Evolutionary conservation across 2,797 vertebrate genomes (phyloP).

Genomic region (Poeciliopsis infans): DNA sequence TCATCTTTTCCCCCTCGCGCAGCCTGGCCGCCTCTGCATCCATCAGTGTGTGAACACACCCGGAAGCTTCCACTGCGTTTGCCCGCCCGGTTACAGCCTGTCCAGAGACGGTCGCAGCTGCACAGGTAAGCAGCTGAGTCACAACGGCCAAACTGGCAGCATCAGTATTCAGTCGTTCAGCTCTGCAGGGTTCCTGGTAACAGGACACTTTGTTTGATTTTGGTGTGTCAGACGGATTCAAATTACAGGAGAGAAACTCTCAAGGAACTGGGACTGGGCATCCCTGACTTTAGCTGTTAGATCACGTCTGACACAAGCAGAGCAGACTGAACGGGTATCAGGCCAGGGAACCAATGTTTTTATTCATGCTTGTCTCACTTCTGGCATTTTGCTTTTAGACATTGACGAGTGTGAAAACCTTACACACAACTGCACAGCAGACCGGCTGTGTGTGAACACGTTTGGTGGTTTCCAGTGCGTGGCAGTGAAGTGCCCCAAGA

Average conservation of each 20-base stretch:
- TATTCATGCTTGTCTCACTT: background rate
- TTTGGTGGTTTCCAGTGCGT: conserved; percentile 83
- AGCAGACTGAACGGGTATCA: background rate
- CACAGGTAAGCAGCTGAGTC: conserved; percentile 71
- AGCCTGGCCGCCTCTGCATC: conserved; percentile 80
- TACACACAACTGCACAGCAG: conserved; percentile 80
- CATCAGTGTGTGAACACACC: conserved; percentile 86
- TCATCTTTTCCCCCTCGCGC: conserved; percentile 78
- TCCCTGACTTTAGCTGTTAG: background rate
- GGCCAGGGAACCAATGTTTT: background rate
- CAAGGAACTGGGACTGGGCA: background rate
- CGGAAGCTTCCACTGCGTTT: conserved; percentile 86
- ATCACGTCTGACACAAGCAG: background rate
- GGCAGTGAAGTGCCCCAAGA: conserved; percentile 78
- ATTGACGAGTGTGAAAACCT: conserved; percentile 81
- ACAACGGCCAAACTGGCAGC: background rate
- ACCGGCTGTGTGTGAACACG: conserved; percentile 84
- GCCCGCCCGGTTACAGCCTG: conserved; percentile 82
- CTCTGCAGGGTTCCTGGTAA: background rate
- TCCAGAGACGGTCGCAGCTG: conserved; percentile 78
- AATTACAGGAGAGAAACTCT: background rate
- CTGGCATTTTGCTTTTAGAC: conserved; percentile 66
- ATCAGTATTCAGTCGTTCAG: background rate
- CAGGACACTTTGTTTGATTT: background rate
- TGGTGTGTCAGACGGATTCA: background rate